These are phyloP conservation scores for Fregetta grallaria DNA, from an alignment of 2,113 vertebrate genomes.

Conservation along the genomic window DNA sequence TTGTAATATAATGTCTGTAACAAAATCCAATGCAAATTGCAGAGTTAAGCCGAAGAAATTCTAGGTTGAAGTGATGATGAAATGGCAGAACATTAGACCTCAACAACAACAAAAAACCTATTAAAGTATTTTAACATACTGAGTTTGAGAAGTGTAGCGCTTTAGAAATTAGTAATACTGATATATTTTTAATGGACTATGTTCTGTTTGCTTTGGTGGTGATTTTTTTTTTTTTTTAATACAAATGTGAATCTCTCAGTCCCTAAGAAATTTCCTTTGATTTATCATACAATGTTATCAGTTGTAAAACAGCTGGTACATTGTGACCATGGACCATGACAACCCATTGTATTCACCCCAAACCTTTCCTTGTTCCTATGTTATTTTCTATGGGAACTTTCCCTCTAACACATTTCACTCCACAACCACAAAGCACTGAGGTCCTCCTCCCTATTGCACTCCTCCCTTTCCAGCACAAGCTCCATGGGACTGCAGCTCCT, in stretches of 20 bases:
- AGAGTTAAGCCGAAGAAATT: neutral
- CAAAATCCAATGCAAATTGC: neutral
- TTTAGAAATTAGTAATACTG: neutral
- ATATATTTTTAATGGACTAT: neutral
- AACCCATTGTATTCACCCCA: neutral
- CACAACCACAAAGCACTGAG: neutral
- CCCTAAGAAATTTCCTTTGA: neutral
- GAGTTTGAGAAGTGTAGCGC: neutral
- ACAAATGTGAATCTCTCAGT: neutral
- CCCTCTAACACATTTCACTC: neutral
- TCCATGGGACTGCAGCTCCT: neutral
- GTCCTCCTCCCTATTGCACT: neutral
- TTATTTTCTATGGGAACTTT: neutral
- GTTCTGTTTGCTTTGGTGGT: neutral
- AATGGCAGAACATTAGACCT: neutral
- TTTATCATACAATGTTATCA: slow-evolving; percentile 22
- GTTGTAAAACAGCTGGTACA: neutral
- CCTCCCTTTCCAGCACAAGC: neutral
- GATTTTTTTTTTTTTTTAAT: neutral
- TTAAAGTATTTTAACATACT: neutral
- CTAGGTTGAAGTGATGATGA: neutral
- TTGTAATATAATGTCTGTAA: neutral
- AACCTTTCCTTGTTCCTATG: neutral
- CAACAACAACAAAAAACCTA: neutral
- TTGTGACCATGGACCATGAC: neutral